Base-by-base conservation (phyloP, 2,113 vertebrate species). In the Bubalus kerabau region DNA sequence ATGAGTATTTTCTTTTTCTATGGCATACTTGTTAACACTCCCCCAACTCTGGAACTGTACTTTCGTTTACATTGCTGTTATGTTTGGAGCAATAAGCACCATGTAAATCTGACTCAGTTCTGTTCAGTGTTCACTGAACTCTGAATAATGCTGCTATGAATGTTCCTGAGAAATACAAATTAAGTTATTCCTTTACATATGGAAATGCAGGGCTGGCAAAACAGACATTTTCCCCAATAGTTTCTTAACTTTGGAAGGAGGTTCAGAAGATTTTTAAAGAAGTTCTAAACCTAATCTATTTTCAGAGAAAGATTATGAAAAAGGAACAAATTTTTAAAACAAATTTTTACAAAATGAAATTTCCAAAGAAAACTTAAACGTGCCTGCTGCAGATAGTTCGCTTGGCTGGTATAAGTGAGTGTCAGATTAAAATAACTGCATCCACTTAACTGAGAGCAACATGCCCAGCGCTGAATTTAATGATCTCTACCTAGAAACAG, bases 361-460 rank as follows among this genome's bases (percentile, higher is more conserved):
- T 97, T 90, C 36, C 92, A 60, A 83, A 80, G 62, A 76, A 96
- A 94, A 74, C 24, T 46, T 95, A 76, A 87, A 74, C 46, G 26
- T 92, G 83, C 87, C 67, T 74, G 67, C 36, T 67, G 26, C 50
- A 87, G 43, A 74, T n/a, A 91, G 16, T 87, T 95, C 13, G 14
- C 57, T 90, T 94, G 40, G 40, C 40, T 93, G 40, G 21, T 89
- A 7, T 84, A 54, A 80, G 17, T 93, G 12, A 52, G 16, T 94
- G 23, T 96, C 46, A 64, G 1, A 54, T 93, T 81, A 48, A 30
- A 62, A 46, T 94, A 43, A 74, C 74, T 84, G 52, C 57, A 54
- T 91, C 46, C 87, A 40, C 91, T 87, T 90, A 94, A 57, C 46
- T 40, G 48, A 76, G 36, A 24, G 36, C 46, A 85, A 1, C 30